Base-by-base conservation (phyloP, 2,888 invertebrate species). In the Scelioninae gen. 2 region DNA sequence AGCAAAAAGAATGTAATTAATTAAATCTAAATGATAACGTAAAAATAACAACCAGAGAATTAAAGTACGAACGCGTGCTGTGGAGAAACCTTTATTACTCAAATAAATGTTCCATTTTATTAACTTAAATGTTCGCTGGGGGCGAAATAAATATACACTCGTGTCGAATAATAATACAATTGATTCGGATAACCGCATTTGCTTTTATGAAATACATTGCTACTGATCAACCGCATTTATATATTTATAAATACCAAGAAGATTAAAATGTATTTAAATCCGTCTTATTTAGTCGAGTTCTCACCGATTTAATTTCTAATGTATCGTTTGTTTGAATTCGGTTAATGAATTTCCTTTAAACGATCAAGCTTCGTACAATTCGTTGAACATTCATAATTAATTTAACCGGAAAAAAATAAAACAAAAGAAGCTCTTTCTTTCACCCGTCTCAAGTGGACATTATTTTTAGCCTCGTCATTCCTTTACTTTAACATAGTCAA, bases 381-480 rank as follows among this genome's bases (percentile, higher is more conserved):
- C n/a, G 19, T 43, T n/a, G 7, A 43, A 19, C 7, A 10, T 19
- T n/a, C 10, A 7, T 45, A 25, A 45, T 45, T 45, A 45, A 22
- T 45, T 45, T 45, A 1, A 13, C 25, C 45, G 4, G 9, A 7
- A 4, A 28, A 28, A n/a, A n/a, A n/a, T n/a, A 46, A 13, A 13
- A 28, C 41, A 10, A 5, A 41, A 41, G 4, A n/a, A 41, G 11
- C 1, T 19, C 7, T 41, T 22, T 22, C 11, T 10, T 45, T 45
- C 13, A 6, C 25, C 19, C 2, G 41, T 6, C 19, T n/a, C 10
- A 19, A 4, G 19, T 3, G n/a, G 10, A 31, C 15, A 35, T 35
- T 50, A 6, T 37, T 35, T 31, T 50, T 31, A 41, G 50, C 50
- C 31, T 50, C 33, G 31, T 61, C 61, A 61, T 50, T 19, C n/a